Base-by-base conservation (phyloP, 2,113 vertebrate genomes). In the Tonatia bakeri region DNA sequence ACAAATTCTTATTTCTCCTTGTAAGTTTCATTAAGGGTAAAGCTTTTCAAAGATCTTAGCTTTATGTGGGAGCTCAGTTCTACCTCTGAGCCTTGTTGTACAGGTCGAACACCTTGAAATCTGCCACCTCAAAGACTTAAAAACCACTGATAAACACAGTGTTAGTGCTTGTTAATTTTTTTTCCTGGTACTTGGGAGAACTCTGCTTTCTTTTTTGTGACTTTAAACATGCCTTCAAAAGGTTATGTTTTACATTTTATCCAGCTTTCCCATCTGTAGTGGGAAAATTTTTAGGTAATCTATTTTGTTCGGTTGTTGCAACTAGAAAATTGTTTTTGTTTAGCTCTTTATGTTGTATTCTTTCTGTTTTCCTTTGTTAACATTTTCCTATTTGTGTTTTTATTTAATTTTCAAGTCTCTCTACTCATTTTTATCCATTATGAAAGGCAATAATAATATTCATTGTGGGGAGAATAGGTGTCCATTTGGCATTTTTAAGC, bases 401-500 rank as follows among this genome's bases (percentile, higher is more conserved):
- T 76, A 72, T 54, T 22, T 69, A 33, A 13, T 47, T 90, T 90
- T 77, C 4, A 69, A 5, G 11, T 40, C 5, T 94, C 28, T 81
- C 22, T n/a, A 75, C 12, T 77, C 10, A 80, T 69, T 86, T 97
- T 95, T 95, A 77, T 85, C 2, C 13, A 65, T 1, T 82, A 86
- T 13, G 28, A 94, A 94, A 59, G 54, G 10, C 85, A 96, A 86
- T 59, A n/a, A 13, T 85, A 87, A 69, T 85, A 20, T 88, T 87
- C 1, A 40, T 61, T 91, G 28, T 96, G 36, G 64, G 47, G 40
- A 88, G 26, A 95, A 33, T 85, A 93, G 26, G n/a, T 82, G 65
- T 11, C 14, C 82, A 22, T 96, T 95, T 86, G 56, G 12, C 70
- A 54, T 90, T 95, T 95, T 85, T 75, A 88, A 87, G n/a, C 65